Percentiles rank a stretch among this genome's conserved stretches.
Conservation (phyloP, 2,113 vertebrate genomes). For the Leptobrachium leishanense region DNA sequence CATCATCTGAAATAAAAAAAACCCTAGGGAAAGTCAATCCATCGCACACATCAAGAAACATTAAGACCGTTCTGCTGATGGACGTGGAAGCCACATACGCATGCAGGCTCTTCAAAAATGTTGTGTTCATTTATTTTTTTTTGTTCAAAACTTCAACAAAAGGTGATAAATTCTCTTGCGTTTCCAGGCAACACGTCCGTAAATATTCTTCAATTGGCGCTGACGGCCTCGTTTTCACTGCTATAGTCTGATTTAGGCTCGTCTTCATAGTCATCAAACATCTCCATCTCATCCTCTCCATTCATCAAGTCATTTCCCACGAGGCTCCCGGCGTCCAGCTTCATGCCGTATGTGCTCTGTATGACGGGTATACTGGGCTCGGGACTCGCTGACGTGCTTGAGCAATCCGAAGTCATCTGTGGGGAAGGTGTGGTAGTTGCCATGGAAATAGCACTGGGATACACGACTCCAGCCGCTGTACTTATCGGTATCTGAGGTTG, state of each 20-base stretch:
- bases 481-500: conserved; percentile 96
- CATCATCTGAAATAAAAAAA: conserved; percentile 80
- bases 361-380: conserved; percentile 97
- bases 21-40: conserved; percentile 85
- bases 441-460: conserved; percentile 94
- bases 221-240: conserved; percentile 95
- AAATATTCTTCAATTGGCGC: conserved; percentile 88
- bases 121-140: conserved; percentile 37
- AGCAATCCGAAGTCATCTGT: conserved; percentile 98
- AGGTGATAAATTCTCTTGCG: conserved; percentile 65
- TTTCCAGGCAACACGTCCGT: conserved; percentile 42
- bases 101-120: conserved; percentile 91
- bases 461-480: conserved; percentile 91
- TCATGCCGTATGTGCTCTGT: conserved; percentile 96
- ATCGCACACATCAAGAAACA: conserved; percentile 94
- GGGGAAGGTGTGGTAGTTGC: conserved; percentile 93
- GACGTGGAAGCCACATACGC: conserved; percentile 89
- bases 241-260: conserved; percentile 99
- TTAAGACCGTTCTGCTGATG: conserved; percentile 98
- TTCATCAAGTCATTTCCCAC: conserved; percentile 83
- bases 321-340: conserved; percentile 83
- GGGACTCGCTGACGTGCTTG: conserved; percentile 94
- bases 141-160: conserved; percentile 67
- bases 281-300: conserved; percentile 95
- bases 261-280: conserved; percentile 98